Conservation (phyloP, 1,140 invertebrate species). For the Brachionus rubens region DNA sequence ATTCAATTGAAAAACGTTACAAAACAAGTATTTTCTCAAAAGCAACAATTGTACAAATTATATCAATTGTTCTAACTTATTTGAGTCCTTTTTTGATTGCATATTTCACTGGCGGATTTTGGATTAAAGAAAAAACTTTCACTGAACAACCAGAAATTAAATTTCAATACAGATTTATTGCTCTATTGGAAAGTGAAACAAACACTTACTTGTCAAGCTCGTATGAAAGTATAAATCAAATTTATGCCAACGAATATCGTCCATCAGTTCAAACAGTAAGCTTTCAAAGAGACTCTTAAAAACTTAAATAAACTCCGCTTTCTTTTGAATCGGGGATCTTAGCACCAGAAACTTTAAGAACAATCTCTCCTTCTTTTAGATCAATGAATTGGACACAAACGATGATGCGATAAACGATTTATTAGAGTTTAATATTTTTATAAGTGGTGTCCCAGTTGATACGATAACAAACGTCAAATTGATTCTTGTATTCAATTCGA, state of each 20-base stretch:
- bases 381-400: constrained; percentile 20
- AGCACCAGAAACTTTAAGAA: too few species aligned
- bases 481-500: constrained; percentile 21
- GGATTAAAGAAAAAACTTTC: constrained; percentile 27
- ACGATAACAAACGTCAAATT: constrained; percentile 1
- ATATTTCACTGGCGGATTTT: constrained; percentile 49
- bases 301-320: background rate
- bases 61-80: constrained; percentile 54
- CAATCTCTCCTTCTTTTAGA: background rate
- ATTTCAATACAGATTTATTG: constrained; percentile 44
- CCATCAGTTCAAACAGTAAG: constrained; percentile 21
- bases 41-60: constrained; percentile 54
- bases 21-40: constrained; percentile 58
- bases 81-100: constrained; percentile 58
- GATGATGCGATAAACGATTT: constrained; percentile 20
- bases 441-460: constrained; percentile 3
- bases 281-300: background rate
- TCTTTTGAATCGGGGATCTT: too few species aligned
- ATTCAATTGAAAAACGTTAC: constrained; percentile 55
- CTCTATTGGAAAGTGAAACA: constrained; percentile 23
- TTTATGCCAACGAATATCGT: constrained; percentile 29
- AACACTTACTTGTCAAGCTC: background rate
- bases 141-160: constrained; percentile 21
- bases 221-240: constrained; percentile 26
- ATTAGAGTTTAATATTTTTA: constrained; percentile 17